Conservation (phyloP, 2,797 vertebrate species). For the Lutjanus argentimaculatus region DNA sequence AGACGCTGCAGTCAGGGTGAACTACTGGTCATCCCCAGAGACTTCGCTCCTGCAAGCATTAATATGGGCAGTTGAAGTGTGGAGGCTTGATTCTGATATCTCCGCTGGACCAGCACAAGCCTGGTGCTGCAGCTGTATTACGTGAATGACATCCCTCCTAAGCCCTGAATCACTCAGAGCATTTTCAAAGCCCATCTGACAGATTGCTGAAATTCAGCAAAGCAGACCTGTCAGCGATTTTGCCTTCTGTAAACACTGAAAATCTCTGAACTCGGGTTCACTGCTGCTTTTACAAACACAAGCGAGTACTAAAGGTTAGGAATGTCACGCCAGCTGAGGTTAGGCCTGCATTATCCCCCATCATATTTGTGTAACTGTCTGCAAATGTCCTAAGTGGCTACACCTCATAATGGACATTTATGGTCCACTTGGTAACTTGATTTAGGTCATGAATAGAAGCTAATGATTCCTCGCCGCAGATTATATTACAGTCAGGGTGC, state of each 20-base stretch:
- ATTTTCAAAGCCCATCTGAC: conserved; percentile 40
- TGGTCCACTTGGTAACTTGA: conserved; percentile 51
- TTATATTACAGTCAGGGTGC: conserved; percentile 52
- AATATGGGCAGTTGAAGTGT: conserved; percentile 18
- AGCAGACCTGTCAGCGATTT: conserved; percentile 17
- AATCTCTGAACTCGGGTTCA: conserved; percentile 8
- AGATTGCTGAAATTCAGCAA: conserved; percentile 30
- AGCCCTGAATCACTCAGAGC: conserved; percentile 31
- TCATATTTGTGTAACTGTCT: conserved; percentile 35
- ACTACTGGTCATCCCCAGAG: conserved; percentile 31
- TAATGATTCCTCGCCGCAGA: conserved; percentile 50
- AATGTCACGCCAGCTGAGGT: not conserved
- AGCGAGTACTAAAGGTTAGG: conserved; percentile 2
- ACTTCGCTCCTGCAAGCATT: conserved; percentile 9
- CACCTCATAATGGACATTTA: conserved; percentile 50
- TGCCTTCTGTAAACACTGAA: conserved; percentile 19
- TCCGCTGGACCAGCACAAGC: conserved; percentile 24
- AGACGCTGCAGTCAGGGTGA: conserved; percentile 31
- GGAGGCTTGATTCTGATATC: conserved; percentile 32
- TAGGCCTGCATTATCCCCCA: conserved; percentile 13
- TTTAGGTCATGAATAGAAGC: conserved; percentile 46
- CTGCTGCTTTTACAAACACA: not conserved
- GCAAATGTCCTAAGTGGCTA: conserved; percentile 42
- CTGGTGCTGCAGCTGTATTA: conserved; percentile 13
- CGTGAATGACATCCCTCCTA: conserved; percentile 26